phyloP scores from a whole-genome alignment of 1,140 invertebrate species.

The Drosophila gunungcola region DNA sequence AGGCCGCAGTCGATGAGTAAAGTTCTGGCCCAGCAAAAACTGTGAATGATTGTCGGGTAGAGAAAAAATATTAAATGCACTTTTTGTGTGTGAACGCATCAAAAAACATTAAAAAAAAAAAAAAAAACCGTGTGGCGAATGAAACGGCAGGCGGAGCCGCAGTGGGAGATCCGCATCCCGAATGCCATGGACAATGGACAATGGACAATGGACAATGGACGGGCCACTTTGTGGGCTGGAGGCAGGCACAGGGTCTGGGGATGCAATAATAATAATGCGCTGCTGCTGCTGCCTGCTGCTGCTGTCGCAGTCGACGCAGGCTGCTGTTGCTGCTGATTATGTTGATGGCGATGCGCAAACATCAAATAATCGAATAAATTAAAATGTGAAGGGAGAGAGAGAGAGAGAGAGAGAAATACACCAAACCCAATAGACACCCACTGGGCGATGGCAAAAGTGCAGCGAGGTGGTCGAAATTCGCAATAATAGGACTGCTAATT shows the following conservation, averaged over 20 bases:
- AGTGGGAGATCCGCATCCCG: slow-evolving; percentile 19
- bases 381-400: slow-evolving; percentile 36
- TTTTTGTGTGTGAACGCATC: slow-evolving; percentile 52
- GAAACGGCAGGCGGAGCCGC: slow-evolving; percentile 38
- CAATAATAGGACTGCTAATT: slow-evolving; percentile 76
- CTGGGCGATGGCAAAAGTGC: slow-evolving; percentile 9
- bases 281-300: slow-evolving; percentile 4
- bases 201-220: neutral
- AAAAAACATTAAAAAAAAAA: slow-evolving; percentile 61
- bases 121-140: slow-evolving; percentile 55
- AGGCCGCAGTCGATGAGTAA: neutral
- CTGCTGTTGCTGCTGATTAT: slow-evolving; percentile 66
- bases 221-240: neutral
- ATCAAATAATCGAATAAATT: slow-evolving; percentile 77
- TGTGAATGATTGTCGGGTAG: slow-evolving; percentile 43
- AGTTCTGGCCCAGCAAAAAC: neutral
- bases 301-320: slow-evolving; percentile 11
- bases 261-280: slow-evolving; percentile 38
- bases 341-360: slow-evolving; percentile 66
- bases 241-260: neutral
- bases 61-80: slow-evolving; percentile 40
- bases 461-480: slow-evolving; percentile 16
- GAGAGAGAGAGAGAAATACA: slow-evolving; percentile 19
- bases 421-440: slow-evolving; percentile 62
- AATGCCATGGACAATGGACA: neutral